Percentiles rank a stretch among this genome's conserved stretches.
Conservation (phyloP, 2,797 vertebrate species). For the Myoxocephalus aenaeus region DNA sequence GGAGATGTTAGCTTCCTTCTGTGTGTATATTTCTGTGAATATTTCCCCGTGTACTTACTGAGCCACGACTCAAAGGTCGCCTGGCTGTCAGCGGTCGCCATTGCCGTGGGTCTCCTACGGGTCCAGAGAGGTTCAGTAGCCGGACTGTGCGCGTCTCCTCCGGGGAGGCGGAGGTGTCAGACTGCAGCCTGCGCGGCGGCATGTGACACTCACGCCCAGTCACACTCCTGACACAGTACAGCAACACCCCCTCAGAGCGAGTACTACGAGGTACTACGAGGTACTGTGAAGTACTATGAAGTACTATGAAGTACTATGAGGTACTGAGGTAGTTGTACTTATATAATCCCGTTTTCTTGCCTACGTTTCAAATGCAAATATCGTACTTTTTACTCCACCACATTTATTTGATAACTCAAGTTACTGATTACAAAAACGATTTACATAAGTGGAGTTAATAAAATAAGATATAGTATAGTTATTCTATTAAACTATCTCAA, state of each 20-base stretch:
- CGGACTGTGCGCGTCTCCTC: not conserved
- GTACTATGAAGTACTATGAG: too few species aligned
- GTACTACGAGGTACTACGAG: too few species aligned
- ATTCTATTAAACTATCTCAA: not conserved
- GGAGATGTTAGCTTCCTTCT: too few species aligned
- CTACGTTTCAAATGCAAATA: not conserved
- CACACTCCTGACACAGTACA: slow-evolving; percentile 51
- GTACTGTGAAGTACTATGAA: too few species aligned
- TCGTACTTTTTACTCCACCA: not conserved
- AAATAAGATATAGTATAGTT: not conserved
- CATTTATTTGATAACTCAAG: not conserved
- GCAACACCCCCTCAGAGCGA: not conserved
- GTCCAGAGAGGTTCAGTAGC: not conserved
- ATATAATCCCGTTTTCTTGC: not conserved
- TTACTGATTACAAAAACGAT: not conserved
- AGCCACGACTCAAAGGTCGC: slow-evolving; percentile 75
- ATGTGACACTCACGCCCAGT: slow-evolving; percentile 77
- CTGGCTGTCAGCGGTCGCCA: slow-evolving; percentile 71
- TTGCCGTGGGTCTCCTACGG: slow-evolving; percentile 34
- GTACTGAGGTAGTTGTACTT: not conserved
- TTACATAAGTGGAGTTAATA: not conserved
- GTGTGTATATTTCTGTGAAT: too few species aligned
- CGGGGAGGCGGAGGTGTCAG: slow-evolving; percentile 49
- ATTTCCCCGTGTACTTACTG: slow-evolving; percentile 69
- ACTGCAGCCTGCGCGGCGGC: slow-evolving; percentile 43